Evolutionary conservation across 2,113 vertebrate genomes (phyloP).

Genomic region (Ahaetulla prasina): DNA sequence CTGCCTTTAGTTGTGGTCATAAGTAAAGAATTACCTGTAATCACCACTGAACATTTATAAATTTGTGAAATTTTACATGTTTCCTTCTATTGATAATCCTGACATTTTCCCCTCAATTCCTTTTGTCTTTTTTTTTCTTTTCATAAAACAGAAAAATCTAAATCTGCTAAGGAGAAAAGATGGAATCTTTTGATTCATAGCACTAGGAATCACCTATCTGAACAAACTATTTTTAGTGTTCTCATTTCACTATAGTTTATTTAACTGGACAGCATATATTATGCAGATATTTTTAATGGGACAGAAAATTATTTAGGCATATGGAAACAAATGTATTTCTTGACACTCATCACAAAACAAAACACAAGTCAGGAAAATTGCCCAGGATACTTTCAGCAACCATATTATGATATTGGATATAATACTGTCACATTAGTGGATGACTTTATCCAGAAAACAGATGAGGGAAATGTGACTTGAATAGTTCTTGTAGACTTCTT

Average conservation of each 20-base stretch:
- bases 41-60: no score
- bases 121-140: not conserved
- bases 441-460: not conserved
- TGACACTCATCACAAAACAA: not conserved
- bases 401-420: not conserved
- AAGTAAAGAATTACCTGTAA: no score
- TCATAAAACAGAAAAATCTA: not conserved
- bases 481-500: not conserved
- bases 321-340: not conserved
- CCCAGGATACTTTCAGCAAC: not conserved
- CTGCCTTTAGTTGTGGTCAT: no score
- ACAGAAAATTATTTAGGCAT: not conserved
- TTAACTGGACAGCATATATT: not conserved
- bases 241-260: not conserved
- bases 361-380: not conserved
- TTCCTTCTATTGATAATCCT: not conserved
- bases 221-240: no score
- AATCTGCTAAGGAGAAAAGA: no score
- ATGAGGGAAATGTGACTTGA: not conserved
- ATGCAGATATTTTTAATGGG: not conserved
- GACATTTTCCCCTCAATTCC: not conserved
- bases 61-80: not conserved
- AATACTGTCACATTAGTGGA: not conserved
- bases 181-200: no score
- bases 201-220: no score